A percentile compares a stretch with the other conserved stretches of the same genome.
Conservation (phyloP, 2,888 invertebrate genomes). For the Drosophila nr. fundita region DNA sequence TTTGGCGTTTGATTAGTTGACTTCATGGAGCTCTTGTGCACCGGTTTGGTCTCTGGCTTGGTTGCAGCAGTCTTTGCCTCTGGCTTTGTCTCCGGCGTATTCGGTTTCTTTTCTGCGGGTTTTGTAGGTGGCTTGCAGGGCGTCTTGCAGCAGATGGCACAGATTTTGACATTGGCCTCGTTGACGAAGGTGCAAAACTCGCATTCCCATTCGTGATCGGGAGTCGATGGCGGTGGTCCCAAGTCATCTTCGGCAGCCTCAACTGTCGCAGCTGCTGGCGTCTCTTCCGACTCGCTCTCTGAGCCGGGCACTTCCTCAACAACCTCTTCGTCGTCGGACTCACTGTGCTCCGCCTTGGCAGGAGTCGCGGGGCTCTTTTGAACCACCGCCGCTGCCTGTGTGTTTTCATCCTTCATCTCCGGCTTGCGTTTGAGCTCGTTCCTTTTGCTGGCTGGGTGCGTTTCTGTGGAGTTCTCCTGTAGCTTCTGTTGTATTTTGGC, state of each 20-base stretch:
- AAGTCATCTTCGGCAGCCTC: conserved; percentile 65
- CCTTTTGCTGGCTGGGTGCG: conserved; percentile 48
- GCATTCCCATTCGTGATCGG: conserved; percentile 91
- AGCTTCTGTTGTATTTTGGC: conserved; percentile 85
- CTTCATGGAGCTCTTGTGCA: conserved; percentile 61
- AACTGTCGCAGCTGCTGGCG: conserved; percentile 16
- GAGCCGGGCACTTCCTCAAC: conserved; percentile 45
- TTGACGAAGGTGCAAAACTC: conserved; percentile 96
- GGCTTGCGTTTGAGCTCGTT: conserved; percentile 43
- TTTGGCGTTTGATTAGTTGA: conserved; percentile 19
- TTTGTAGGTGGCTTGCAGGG: conserved; percentile 84
- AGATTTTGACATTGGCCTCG: conserved; percentile 91
- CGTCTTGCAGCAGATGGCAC: conserved; percentile 94
- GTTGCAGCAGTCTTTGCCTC: conserved; percentile 18
- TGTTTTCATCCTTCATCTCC: conserved; percentile 66
- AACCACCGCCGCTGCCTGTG: conserved; percentile 60
- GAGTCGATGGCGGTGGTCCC: conserved; percentile 86
- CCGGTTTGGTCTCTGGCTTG: conserved; percentile 28
- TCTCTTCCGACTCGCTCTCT: conserved; percentile 54
- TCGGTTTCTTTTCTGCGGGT: conserved; percentile 7
- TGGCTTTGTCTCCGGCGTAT: background rate
- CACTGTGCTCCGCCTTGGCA: conserved; percentile 35
- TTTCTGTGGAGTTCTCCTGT: conserved; percentile 61
- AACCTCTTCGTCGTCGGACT: conserved; percentile 57
- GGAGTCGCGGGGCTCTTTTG: conserved; percentile 38